Conservation (phyloP, 2,888 invertebrate genomes). For the Electrophaes corylata region DNA sequence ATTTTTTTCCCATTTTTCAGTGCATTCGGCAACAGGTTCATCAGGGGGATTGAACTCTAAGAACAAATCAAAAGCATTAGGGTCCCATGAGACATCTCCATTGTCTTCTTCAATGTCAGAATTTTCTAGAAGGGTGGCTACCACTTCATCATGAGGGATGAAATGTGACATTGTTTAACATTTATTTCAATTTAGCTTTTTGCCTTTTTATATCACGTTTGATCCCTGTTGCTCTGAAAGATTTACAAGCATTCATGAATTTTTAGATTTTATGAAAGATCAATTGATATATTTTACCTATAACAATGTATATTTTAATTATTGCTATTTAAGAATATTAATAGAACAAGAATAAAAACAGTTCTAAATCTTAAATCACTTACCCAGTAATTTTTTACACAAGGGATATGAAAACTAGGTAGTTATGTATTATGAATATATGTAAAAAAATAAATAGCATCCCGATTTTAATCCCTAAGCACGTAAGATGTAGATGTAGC, state of each 20-base stretch:
- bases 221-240: not conserved
- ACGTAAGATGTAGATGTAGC: no score
- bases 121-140: slow-evolving; percentile 39
- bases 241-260: not conserved
- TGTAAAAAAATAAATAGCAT: no score
- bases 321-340: no score
- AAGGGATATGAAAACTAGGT: no score
- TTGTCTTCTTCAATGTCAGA: slow-evolving; percentile 31
- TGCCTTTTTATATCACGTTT: not conserved
- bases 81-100: slow-evolving; percentile 17
- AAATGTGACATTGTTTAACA: slow-evolving; percentile 14
- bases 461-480: no score
- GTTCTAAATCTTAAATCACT: no score
- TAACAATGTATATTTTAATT: no score
- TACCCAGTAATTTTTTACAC: no score
- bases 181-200: not conserved
- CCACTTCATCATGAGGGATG: slow-evolving; percentile 25
- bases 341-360: no score
- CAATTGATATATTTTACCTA: no score
- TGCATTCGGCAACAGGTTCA: slow-evolving; percentile 2
- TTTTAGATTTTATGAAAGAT: not conserved
- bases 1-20: slow-evolving; percentile 27
- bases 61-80: slow-evolving; percentile 23
- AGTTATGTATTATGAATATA: no score
- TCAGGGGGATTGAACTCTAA: slow-evolving; percentile 14